phyloP scores from a whole-genome alignment of 2,797 vertebrate species.

The Nothura maculosa region DNA sequence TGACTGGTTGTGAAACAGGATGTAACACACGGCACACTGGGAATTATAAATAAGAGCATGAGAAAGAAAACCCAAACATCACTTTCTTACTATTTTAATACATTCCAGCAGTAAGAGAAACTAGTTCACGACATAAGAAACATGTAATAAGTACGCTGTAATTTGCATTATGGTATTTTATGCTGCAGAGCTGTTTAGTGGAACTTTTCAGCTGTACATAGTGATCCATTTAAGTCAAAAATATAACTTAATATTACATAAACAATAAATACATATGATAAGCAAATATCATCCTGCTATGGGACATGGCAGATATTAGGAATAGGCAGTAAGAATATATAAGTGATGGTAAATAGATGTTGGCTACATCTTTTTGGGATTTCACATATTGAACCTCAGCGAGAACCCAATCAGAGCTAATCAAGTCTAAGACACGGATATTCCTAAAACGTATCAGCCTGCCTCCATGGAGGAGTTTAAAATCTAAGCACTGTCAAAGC shows the following conservation, averaged over 20 bases:
- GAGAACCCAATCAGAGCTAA: neutral
- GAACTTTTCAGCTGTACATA: slow-evolving; percentile 1
- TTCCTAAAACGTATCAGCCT: neutral
- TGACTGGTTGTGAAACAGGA: neutral
- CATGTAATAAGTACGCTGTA: neutral
- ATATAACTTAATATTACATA: neutral
- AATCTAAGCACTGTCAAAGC: neutral
- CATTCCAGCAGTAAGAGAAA: neutral
- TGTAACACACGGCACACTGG: neutral
- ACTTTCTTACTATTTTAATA: neutral
- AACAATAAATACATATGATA: neutral
- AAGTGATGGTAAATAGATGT: neutral
- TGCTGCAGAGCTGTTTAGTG: neutral
- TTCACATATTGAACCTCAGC: neutral
- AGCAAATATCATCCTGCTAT: neutral
- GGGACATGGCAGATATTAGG: neutral
- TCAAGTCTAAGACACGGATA: neutral
- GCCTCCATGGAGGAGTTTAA: neutral
- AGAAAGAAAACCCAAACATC: neutral
- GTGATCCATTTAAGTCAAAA: slow-evolving; percentile 28
- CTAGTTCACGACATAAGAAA: neutral
- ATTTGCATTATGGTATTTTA: slow-evolving; percentile 7
- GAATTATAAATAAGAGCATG: slow-evolving; percentile 7
- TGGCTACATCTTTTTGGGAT: neutral
- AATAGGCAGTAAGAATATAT: neutral